A percentile compares a stretch with the other conserved stretches of the same genome.
phyloP scores from a whole-genome alignment of 1,140 invertebrate species.

The Drosophila trapezifrons region DNA sequence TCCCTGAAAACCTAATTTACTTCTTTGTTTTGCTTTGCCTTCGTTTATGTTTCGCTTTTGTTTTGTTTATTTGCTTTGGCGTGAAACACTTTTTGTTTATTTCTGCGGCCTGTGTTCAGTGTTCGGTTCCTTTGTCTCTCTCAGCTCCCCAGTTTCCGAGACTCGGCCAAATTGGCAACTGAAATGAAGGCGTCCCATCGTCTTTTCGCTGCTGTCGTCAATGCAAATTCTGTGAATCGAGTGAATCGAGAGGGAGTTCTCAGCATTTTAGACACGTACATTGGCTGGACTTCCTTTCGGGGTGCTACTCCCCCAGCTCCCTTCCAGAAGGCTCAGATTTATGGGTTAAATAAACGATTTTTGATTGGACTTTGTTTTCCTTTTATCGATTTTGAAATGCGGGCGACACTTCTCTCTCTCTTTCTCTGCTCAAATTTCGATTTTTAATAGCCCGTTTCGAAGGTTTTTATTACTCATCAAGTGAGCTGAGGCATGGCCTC shows the following conservation, averaged over 20 bases:
- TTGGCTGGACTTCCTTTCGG: slow-evolving; percentile 51
- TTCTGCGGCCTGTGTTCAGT: slow-evolving; percentile 22
- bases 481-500: slow-evolving; percentile 3
- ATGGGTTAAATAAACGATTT: slow-evolving; percentile 80
- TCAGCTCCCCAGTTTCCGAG: slow-evolving; percentile 11
- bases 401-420: slow-evolving; percentile 51
- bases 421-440: slow-evolving; percentile 32
- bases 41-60: slow-evolving; percentile 31
- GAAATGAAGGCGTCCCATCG: slow-evolving; percentile 33
- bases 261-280: slow-evolving; percentile 72
- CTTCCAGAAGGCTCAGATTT: slow-evolving; percentile 55
- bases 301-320: slow-evolving; percentile 8
- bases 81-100: slow-evolving; percentile 77
- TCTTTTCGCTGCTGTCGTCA: slow-evolving; percentile 50
- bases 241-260: slow-evolving; percentile 45
- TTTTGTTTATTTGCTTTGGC: slow-evolving; percentile 70
- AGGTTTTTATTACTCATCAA: slow-evolving; percentile 57
- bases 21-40: slow-evolving; percentile 43
- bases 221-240: slow-evolving; percentile 64
- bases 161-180: slow-evolving; percentile 48
- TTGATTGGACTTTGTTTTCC: slow-evolving; percentile 66
- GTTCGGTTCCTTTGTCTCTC: slow-evolving; percentile 33
- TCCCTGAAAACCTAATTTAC: not conserved
- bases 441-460: slow-evolving; percentile 51
- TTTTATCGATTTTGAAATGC: slow-evolving; percentile 50